phyloP scores from a whole-genome alignment of 2,797 vertebrate genomes.

The Argentina silus region DNA sequence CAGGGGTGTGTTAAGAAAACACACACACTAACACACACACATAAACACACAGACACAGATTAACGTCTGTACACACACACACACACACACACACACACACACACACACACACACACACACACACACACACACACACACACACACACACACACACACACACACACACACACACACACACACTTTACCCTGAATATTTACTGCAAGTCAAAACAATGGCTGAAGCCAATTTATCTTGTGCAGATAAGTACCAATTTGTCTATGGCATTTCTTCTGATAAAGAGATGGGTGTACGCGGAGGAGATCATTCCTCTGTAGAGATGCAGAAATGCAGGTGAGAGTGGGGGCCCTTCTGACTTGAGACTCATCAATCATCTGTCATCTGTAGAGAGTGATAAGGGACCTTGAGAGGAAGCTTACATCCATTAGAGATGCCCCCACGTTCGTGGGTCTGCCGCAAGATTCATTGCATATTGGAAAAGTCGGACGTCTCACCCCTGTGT shows the following conservation, averaged over 20 bases:
- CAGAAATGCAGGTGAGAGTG: constrained; percentile 50
- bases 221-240: neutral
- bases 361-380: constrained; percentile 58
- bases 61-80: neutral
- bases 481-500: constrained; percentile 13
- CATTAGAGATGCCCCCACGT: constrained; percentile 13
- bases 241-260: constrained; percentile 10
- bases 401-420: constrained; percentile 49
- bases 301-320: constrained; percentile 31
- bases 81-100: no score
- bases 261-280: constrained; percentile 18
- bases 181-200: neutral
- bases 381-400: constrained; percentile 38
- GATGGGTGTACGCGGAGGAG: constrained; percentile 26
- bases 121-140: neutral
- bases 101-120: neutral
- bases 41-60: neutral
- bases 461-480: constrained; percentile 36
- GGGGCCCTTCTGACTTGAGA: constrained; percentile 55
- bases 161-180: neutral
- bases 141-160: neutral
- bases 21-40: no score
- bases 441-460: constrained; percentile 48
- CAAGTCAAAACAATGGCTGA: neutral
- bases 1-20: neutral